Conservation (phyloP, 1,140 invertebrate genomes). For the Aphidius gifuensis region DNA sequence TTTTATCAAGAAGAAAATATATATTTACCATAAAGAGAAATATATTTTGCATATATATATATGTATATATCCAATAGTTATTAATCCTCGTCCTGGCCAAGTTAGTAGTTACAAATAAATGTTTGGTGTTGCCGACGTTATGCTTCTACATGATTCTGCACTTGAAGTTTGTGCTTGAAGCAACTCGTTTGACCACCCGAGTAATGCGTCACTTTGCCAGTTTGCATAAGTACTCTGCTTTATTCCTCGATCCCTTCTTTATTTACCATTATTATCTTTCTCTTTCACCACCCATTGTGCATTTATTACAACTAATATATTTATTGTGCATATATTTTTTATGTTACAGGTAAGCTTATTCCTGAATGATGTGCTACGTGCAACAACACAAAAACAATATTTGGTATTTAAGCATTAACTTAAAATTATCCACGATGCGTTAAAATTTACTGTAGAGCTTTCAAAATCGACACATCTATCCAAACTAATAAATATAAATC, state of each 20-base stretch:
- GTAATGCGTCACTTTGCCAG: constrained; percentile 25
- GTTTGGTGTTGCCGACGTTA: constrained; percentile 3
- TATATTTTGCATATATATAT: too few species aligned
- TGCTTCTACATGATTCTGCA: constrained; percentile 37
- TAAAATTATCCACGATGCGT: too few species aligned
- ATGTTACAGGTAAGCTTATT: constrained; percentile 14
- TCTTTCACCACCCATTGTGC: not conserved
- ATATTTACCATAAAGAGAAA: too few species aligned
- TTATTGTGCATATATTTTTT: not conserved
- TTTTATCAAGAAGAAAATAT: too few species aligned
- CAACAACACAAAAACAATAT: too few species aligned
- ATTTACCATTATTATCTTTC: not conserved
- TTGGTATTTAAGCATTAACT: too few species aligned
- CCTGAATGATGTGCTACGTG: too few species aligned
- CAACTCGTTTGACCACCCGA: constrained; percentile 19
- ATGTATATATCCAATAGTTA: constrained; percentile 11
- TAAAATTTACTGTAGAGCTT: not conserved
- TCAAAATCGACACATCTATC: constrained; percentile 24
- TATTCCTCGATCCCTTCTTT: not conserved
- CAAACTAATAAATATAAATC: constrained; percentile 32
- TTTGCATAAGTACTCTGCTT: not conserved
- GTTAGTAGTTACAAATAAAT: not conserved
- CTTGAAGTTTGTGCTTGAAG: constrained; percentile 20
- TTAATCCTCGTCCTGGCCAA: constrained; percentile 25
- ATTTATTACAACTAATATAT: not conserved